Evolutionary conservation across 2,797 vertebrate species (phyloP), one percentile per base, ranked within the genome.

Genomic region (Crenuchus spilurus): DNA sequence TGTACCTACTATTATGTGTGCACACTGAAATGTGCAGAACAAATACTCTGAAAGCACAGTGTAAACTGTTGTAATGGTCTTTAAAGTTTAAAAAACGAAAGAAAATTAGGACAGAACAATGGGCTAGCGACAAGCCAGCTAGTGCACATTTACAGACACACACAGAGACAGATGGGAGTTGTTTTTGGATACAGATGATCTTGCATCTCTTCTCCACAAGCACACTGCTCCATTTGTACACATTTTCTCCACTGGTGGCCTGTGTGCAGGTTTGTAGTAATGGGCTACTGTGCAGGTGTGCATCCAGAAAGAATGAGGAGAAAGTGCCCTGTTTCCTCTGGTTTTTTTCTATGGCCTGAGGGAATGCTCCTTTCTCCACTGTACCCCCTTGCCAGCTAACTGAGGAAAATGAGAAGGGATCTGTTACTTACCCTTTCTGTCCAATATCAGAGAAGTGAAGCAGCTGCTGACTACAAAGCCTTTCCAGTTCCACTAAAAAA

Each of bases 131-230:
- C 48, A 30, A 74, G 24, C 58, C 54, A 41, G 18, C 66, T 44
- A 51, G 60, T 37, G 4, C 71, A 66, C 64, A 60, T 24, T 49
- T 35, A 67, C 54, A 42, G 13, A 74, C 46, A 30, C 55, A 61
- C 49, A 65, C 28, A 22, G n/a, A 78, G 33, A 66, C 30, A 64
- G 44, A 63, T 35, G 22, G 57, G 63, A 42, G 33, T 44, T 48
- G 35, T 11, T 60, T 58, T 41, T 1, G 1, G n/a, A 49, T 33
- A 51, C 35, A 66, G 62, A 70, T 37, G 60, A 78, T 41, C 37
- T n/a, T 76, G 48, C 42, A 70, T 70, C 61, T 72, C 42, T 13
- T 20, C 65, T 65, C 58, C 55, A 35, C 60, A 66, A 60, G 65
- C 58, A 52, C 16, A 52, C 33, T n/a, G 18, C n/a, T 74, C 58